Base-by-base conservation (phyloP, 2,797 vertebrate species). In the Ceryle rudis region DNA sequence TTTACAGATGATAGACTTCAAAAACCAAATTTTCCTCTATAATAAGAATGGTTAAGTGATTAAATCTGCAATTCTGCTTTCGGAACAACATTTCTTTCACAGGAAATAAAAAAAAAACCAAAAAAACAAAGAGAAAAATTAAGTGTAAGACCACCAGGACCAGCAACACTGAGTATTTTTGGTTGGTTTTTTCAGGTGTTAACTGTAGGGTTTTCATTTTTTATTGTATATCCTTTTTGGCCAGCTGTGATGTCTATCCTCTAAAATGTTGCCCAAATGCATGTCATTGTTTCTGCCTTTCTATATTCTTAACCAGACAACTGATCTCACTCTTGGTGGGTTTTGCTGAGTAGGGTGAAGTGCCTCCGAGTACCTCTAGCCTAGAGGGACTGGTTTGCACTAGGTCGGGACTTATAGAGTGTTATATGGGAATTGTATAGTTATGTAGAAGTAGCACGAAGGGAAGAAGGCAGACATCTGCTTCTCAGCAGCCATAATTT, bases 371-470 rank as follows among this genome's bases (percentile, higher is more conserved):
- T 23, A 16, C 26, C 21, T 55, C 17, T n/a, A 55, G 41, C 9
- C 49, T 28, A 39, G 39, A 42, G 62, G 62, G n/a, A 21, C 21
- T 16, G 44, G 44, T 47, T 47, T 46, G 39, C 41, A 64, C n/a
- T 9, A 60, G 35, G 23, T 49, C 23, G 4, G 18, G 11, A 31
- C 33, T 25, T 78, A 49, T 9, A 23, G 51, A n/a, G n/a, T 71
- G 3, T 54, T 87, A 14, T 7, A 10, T 28, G n/a, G 46, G 47
- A 71, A 58, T 23, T 71, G 14, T 31, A 13, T 35, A 33, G 69
- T 65, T 46, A 31, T 0, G 0, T 61, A 39, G 11, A 67, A 69
- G 49, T 49, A 60, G 47, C 31, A 26, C 0, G 2, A 81, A 8
- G 10, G 23, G 23, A 57, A 61, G 35, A 62, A 90, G 88, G 25